A percentile compares a stretch with the other conserved stretches of the same genome.
These are phyloP conservation scores for Pangasius djambal DNA, from an alignment of 2,797 vertebrate species.

Conservation along the genomic window DNA sequence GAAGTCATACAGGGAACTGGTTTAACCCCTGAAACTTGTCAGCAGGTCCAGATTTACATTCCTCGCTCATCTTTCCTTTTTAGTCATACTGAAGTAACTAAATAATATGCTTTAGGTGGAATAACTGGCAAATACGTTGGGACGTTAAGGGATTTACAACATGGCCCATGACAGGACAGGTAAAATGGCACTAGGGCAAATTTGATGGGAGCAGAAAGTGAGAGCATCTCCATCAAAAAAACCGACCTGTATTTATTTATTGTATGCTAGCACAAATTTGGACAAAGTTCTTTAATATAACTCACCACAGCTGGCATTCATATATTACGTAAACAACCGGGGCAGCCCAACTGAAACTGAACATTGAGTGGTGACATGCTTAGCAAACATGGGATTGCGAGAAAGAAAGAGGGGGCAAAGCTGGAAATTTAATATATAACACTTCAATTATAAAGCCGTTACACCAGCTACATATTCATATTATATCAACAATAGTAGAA, in stretches of 20 bases:
- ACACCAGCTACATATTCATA: slow-evolving; percentile 80
- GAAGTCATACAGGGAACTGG: not conserved
- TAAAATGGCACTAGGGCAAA: not conserved
- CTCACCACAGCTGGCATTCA: not conserved
- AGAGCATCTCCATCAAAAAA: not conserved
- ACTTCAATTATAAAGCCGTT: slow-evolving; percentile 63
- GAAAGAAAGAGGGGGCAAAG: slow-evolving; percentile 11
- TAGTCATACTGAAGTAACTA: not conserved
- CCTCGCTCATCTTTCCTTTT: not conserved
- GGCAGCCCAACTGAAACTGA: slow-evolving; percentile 10
- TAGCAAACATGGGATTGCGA: not conserved
- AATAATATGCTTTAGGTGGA: not conserved
- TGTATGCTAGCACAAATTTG: slow-evolving; percentile 12
- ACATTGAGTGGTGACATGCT: slow-evolving; percentile 16
- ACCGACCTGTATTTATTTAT: slow-evolving; percentile 1
- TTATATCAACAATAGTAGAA: slow-evolving; percentile 80
- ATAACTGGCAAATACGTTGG: not conserved
- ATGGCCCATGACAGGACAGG: not conserved
- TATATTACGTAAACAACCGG: slow-evolving; percentile 12
- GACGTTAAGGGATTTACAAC: slow-evolving; percentile 1
- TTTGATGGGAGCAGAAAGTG: not conserved
- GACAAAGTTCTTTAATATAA: not conserved
- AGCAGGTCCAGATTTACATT: not conserved
- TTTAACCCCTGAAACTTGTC: not conserved
- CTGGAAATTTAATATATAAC: slow-evolving; percentile 57